phyloP scores from a whole-genome alignment of 1,140 invertebrate genomes.

The Dolichoris vasculosae region DNA sequence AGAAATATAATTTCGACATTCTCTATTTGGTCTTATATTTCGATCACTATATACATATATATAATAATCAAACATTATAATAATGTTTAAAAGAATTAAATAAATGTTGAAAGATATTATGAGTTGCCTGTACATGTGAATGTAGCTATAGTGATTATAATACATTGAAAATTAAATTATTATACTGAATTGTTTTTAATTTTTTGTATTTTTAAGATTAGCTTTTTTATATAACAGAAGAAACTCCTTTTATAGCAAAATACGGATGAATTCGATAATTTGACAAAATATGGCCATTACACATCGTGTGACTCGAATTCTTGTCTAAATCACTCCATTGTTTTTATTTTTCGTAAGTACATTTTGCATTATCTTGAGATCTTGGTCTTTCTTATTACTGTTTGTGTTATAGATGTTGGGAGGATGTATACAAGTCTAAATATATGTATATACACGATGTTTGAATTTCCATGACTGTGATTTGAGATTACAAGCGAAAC shows the following conservation, averaged over 20 bases:
- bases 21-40: no score
- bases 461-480: conserved; percentile 42
- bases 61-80: no score
- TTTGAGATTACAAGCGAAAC: neutral
- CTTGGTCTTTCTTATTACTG: neutral
- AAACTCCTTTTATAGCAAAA: no score
- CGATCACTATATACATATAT: no score
- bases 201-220: no score
- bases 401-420: conserved; percentile 3
- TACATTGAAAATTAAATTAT: no score
- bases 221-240: no score
- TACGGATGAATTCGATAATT: neutral
- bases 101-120: no score
- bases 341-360: neutral
- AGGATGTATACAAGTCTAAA: neutral
- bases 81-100: no score
- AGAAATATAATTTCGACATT: neutral
- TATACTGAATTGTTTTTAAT: no score
- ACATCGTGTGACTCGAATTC: neutral
- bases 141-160: no score
- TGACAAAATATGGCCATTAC: neutral
- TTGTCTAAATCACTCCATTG: neutral
- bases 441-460: neutral
- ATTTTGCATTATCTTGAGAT: neutral
- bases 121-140: no score